Percentiles rank a stretch among this genome's conserved stretches.
Conservation (phyloP, 1,140 invertebrate species). For the Aphis craccivora region DNA sequence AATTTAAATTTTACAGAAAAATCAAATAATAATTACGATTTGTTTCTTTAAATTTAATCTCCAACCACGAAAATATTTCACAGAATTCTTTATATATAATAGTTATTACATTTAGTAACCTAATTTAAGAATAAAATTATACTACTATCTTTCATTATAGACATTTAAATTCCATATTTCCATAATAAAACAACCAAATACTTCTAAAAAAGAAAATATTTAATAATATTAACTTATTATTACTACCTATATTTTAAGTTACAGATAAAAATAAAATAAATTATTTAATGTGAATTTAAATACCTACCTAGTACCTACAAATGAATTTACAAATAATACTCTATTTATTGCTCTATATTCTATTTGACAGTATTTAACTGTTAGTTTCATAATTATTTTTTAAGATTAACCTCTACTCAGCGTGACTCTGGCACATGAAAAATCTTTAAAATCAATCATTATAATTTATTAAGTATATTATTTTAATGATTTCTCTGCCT, state of each 20-base stretch:
- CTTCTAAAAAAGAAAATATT: no score
- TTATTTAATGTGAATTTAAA: no score
- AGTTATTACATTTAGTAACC: neutral
- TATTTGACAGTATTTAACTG: neutral
- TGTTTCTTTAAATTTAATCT: neutral
- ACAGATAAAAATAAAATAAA: neutral
- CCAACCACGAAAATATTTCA: neutral
- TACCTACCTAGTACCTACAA: no score
- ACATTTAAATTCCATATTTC: neutral
- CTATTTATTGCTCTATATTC: neutral
- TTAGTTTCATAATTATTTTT: conserved; percentile 1
- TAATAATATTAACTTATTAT: neutral
- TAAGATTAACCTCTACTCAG: neutral
- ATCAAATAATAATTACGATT: neutral
- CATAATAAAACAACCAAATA: neutral
- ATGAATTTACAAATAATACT: neutral
- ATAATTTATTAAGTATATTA: neutral
- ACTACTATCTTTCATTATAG: neutral
- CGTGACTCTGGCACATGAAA: neutral
- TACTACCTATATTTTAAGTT: neutral
- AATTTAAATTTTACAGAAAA: neutral
- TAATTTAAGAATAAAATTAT: neutral
- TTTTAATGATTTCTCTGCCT: neutral
- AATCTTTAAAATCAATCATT: neutral
- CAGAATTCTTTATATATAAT: neutral